Evolutionary conservation across 2,888 invertebrate species (phyloP).

Genomic region (Drosophila aldrichi): DNA sequence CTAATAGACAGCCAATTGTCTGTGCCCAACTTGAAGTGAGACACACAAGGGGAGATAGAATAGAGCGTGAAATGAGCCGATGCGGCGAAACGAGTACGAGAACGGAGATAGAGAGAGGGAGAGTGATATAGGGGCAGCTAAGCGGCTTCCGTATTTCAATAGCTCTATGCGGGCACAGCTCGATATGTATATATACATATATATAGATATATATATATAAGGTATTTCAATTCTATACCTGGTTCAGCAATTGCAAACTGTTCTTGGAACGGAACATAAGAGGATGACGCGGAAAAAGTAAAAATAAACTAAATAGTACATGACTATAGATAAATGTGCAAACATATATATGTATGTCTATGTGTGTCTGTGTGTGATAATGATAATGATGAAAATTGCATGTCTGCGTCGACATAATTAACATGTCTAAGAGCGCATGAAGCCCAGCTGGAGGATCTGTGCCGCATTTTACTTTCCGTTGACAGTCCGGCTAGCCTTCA

Average conservation of each 20-base stretch:
- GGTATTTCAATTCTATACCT: slow-evolving; percentile 22
- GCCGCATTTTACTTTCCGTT: slow-evolving; percentile 71
- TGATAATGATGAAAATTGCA: slow-evolving; percentile 62
- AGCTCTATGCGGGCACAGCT: slow-evolving; percentile 25
- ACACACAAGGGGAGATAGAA: slow-evolving; percentile 33
- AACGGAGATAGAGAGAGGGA: slow-evolving; percentile 8
- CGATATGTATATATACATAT: neutral
- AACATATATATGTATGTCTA: neutral
- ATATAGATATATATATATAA: neutral
- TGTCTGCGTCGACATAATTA: slow-evolving; percentile 63
- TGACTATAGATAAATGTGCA: slow-evolving; percentile 49
- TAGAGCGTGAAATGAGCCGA: slow-evolving; percentile 19
- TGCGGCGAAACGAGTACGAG: slow-evolving; percentile 7
- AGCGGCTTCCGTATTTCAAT: slow-evolving; percentile 64
- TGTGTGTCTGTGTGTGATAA: slow-evolving; percentile 35
- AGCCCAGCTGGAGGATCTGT: slow-evolving; percentile 40
- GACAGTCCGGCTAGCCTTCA: slow-evolving; percentile 34
- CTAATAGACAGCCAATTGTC: slow-evolving; percentile 59
- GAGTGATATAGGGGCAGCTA: slow-evolving; percentile 27
- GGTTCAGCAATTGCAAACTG: slow-evolving; percentile 46
- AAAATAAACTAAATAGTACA: slow-evolving; percentile 66
- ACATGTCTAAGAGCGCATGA: slow-evolving; percentile 71
- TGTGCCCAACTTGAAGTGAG: slow-evolving; percentile 49
- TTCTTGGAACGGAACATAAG: slow-evolving; percentile 67
- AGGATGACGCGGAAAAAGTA: slow-evolving; percentile 32